Conservation (phyloP, 1,140 invertebrate species). For the Cotesia glomerata region DNA sequence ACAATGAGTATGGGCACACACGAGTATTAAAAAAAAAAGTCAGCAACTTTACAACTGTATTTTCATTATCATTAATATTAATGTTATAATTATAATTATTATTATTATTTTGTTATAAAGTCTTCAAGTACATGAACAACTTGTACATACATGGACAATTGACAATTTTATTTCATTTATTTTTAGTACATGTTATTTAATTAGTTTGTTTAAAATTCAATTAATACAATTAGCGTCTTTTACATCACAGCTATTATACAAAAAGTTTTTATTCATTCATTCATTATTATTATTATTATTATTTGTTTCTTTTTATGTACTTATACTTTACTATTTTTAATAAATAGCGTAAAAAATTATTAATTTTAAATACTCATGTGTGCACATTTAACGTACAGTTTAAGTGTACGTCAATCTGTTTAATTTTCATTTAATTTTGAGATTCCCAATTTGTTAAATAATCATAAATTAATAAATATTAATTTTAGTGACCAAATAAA, state of each 20-base stretch:
- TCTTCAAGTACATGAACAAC: conserved; percentile 40
- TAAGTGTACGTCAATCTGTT: conserved; percentile 48
- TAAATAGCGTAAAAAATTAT: conserved; percentile 20
- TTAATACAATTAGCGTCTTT: conserved; percentile 44
- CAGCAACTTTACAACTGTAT: too few species aligned
- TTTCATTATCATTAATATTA: too few species aligned
- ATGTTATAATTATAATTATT: not conserved
- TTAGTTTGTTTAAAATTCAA: conserved; percentile 34
- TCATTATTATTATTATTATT: not conserved
- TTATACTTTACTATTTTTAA: conserved; percentile 17
- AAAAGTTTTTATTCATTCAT: not conserved
- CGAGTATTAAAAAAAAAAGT: not conserved
- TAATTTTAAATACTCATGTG: conserved; percentile 32
- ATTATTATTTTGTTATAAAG: not conserved
- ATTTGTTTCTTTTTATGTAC: not conserved
- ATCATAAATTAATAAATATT: too few species aligned
- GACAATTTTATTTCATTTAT: conserved; percentile 47
- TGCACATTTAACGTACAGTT: conserved; percentile 29
- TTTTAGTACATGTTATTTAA: conserved; percentile 2
- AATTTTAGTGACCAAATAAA: not conserved
- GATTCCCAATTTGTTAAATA: not conserved
- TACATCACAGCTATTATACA: conserved; percentile 24
- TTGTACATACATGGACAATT: conserved; percentile 51
- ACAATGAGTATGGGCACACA: conserved; percentile 33
- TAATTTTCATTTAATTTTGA: conserved; percentile 21